A percentile compares a stretch with the other conserved stretches of the same genome.
phyloP scores from a whole-genome alignment of 2,888 invertebrate species.

The Actias luna region DNA sequence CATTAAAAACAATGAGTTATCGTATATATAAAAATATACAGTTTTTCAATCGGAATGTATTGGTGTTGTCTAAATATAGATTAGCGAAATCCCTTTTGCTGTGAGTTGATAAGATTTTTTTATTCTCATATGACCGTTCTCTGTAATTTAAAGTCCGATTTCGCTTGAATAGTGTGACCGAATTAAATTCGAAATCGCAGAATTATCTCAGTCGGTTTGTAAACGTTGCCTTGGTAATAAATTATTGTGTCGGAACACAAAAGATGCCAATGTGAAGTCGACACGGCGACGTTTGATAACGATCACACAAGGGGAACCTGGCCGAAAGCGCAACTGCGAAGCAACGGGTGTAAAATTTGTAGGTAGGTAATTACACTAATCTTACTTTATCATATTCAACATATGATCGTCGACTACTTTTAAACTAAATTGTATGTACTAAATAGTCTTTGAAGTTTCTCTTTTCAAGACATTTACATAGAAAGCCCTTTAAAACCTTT shows the following conservation, averaged over 20 bases:
- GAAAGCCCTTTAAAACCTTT: no score
- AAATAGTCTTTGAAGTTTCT: neutral
- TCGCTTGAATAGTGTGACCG: slow-evolving; percentile 41
- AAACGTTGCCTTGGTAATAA: slow-evolving; percentile 70
- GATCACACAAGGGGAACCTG: slow-evolving; percentile 50
- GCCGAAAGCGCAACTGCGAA: slow-evolving; percentile 26
- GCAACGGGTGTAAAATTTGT: slow-evolving; percentile 8
- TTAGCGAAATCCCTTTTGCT: slow-evolving; percentile 16
- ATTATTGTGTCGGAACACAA: slow-evolving; percentile 76
- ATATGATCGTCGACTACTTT: neutral
- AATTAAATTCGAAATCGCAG: slow-evolving; percentile 58
- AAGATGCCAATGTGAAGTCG: slow-evolving; percentile 75
- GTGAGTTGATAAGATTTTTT: slow-evolving; percentile 18
- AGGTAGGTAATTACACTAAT: neutral
- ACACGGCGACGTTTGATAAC: slow-evolving; percentile 74
- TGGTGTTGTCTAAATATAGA: slow-evolving; percentile 26
- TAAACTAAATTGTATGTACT: neutral
- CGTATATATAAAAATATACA: neutral
- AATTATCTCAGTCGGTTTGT: slow-evolving; percentile 62
- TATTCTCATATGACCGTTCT: slow-evolving; percentile 1
- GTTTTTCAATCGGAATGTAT: slow-evolving; percentile 21
- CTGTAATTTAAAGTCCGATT: slow-evolving; percentile 28
- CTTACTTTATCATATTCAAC: neutral
- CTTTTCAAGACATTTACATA: neutral
- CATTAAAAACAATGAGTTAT: neutral